phyloP scores from a whole-genome alignment of 2,797 vertebrate genomes.

The Lacerta agilis region DNA sequence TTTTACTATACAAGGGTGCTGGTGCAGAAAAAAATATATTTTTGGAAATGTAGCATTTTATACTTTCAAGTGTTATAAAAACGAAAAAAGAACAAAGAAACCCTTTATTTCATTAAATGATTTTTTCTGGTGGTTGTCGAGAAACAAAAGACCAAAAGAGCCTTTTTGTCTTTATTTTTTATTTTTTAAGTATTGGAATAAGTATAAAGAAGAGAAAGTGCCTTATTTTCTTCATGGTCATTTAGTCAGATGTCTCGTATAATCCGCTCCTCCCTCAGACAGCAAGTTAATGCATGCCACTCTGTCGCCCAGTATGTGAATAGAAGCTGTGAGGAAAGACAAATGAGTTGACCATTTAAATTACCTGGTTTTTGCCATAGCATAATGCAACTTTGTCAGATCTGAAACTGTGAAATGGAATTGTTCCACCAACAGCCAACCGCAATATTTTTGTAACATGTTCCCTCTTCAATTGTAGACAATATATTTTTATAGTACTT shows the following conservation, averaged over 20 bases:
- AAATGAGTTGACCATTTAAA: slow-evolving; percentile 77
- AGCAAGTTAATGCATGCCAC: slow-evolving; percentile 77
- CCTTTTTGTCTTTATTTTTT: slow-evolving; percentile 87
- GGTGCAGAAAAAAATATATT: slow-evolving; percentile 98
- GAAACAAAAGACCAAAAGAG: slow-evolving; percentile 92
- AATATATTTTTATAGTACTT: slow-evolving; percentile 58
- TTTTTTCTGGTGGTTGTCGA: slow-evolving; percentile 90
- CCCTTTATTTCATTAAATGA: slow-evolving; percentile 89
- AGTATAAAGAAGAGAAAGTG: slow-evolving; percentile 91
- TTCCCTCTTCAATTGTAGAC: slow-evolving; percentile 64
- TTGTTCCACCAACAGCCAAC: slow-evolving; percentile 72
- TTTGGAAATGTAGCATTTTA: slow-evolving; percentile 99
- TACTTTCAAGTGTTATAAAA: slow-evolving; percentile 98
- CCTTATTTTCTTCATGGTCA: slow-evolving; percentile 91
- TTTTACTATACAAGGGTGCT: slow-evolving; percentile 99
- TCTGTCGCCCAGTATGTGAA: slow-evolving; percentile 79
- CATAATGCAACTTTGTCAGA: slow-evolving; percentile 78
- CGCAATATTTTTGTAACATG: slow-evolving; percentile 67
- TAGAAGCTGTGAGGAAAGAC: slow-evolving; percentile 77
- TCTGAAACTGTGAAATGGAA: slow-evolving; percentile 71
- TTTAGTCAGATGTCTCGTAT: slow-evolving; percentile 85
- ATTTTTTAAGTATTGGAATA: slow-evolving; percentile 87
- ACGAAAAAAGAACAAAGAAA: slow-evolving; percentile 86
- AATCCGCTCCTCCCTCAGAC: slow-evolving; percentile 82
- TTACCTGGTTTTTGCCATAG: slow-evolving; percentile 79